phyloP scores from a whole-genome alignment of 2,797 vertebrate genomes.

The Pseudopleuronectes americanus region DNA sequence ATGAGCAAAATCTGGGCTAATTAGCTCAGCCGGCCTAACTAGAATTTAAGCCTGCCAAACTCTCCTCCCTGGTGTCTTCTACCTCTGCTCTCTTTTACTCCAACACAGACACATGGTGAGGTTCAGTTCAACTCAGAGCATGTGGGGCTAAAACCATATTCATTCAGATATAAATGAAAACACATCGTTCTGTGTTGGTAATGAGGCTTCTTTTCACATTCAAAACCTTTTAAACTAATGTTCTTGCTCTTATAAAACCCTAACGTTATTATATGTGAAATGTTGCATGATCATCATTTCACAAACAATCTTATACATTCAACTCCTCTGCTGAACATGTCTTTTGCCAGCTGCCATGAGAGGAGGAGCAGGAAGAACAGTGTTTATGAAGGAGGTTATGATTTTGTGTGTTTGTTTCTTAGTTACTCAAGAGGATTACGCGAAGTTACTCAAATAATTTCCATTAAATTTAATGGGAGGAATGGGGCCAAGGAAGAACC shows the following conservation, averaged over 20 bases:
- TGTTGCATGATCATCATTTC: background rate
- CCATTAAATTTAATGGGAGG: no score
- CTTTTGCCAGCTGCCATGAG: no score
- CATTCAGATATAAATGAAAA: constrained; percentile 12
- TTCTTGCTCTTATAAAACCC: no score
- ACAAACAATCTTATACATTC: background rate
- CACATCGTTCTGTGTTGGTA: no score
- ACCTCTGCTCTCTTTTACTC: constrained; percentile 14
- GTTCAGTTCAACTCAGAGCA: constrained; percentile 4
- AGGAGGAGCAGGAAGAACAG: no score
- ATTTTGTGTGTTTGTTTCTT: no score
- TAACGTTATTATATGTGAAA: background rate
- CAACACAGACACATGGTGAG: constrained; percentile 18
- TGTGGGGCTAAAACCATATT: background rate
- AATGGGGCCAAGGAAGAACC: no score
- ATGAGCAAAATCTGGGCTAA: constrained; percentile 72
- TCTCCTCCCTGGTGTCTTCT: constrained; percentile 46
- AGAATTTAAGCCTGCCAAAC: constrained; percentile 65
- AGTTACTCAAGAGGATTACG: no score
- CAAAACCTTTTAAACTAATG: background rate
- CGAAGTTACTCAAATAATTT: no score
- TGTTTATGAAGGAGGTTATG: no score
- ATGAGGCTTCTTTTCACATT: constrained; percentile 14
- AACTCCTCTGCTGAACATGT: no score
- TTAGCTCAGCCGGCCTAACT: constrained; percentile 71